phyloP scores from a whole-genome alignment of 1,140 invertebrate species.

The Trichomalopsis sarcophagae region DNA sequence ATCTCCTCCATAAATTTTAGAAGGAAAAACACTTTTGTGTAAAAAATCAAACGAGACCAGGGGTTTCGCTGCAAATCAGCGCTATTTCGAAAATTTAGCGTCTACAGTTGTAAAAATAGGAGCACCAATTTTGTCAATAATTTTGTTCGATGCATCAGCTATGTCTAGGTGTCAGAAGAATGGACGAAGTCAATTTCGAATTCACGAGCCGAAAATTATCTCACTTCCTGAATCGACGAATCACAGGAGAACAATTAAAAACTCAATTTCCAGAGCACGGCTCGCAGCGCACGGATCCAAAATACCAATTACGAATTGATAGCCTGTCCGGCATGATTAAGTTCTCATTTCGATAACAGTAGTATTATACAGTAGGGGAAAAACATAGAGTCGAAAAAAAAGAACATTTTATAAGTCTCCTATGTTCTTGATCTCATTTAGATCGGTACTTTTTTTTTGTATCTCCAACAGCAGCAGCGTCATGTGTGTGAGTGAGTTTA shows the following conservation, averaged over 20 bases:
- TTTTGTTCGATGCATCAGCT: too few relatives aligned
- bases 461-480: not conserved
- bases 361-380: not conserved
- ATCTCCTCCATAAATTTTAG: conserved; percentile 34
- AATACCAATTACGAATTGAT: conserved; percentile 3
- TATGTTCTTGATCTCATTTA: conserved; percentile 21
- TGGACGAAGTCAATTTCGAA: not conserved
- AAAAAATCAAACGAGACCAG: not conserved
- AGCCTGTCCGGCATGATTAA: too few relatives aligned
- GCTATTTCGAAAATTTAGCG: too few relatives aligned
- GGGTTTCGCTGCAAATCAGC: too few relatives aligned
- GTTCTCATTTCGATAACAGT: too few relatives aligned
- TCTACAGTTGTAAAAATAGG: not conserved
- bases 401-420: not conserved
- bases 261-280: not conserved
- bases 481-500: not conserved
- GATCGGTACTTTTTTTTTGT: not conserved
- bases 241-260: not conserved
- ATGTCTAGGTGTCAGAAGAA: not conserved
- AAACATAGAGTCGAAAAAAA: not conserved
- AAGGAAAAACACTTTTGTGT: conserved; percentile 29
- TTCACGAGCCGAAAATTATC: not conserved
- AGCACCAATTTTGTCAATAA: not conserved
- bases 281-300: not conserved
- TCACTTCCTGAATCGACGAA: not conserved